Evolutionary conservation across 2,888 invertebrate species (phyloP), one percentile per base, ranked within the genome.

Genomic region (Andrena camellia): DNA sequence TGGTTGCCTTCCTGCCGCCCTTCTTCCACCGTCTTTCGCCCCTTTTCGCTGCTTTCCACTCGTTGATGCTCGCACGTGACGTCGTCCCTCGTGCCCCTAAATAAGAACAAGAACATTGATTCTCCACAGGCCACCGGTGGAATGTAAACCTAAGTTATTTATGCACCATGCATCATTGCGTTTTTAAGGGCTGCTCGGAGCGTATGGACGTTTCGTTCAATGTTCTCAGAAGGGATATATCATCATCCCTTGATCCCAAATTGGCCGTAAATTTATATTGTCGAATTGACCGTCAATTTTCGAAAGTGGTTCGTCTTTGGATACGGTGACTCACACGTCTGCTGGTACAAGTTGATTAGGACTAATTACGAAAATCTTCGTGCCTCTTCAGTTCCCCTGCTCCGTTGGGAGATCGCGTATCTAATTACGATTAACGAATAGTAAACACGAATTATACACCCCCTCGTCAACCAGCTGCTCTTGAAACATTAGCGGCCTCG

Each of bases 131-230:
- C 8, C 20, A 17, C 23, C 63, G 64, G 23, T 13, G 29, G 64
- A 29, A 59, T 42, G 72, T 57, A 77, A 81, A 76, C 69, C 31
- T 4, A 69, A 57, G 76, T 69, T 69, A 77, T 81, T 83, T 73
- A 73, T 73, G 26, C n/a, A 69, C 42, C 64, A 69, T 59, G 72
- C 81, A 57, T 76, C 68, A 31, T 69, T 81, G 64, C 72, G 29
- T 64, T 52, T 68, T 35, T 31, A 7, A 10, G 62, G 50, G 48
- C 7, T 13, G 35, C 33, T 5, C 7, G 54, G 31, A 17, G 29
- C 8, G 42, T 23, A 63, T 13, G 17, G 64, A 31, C 42, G 35
- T 23, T 48, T 59, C 59, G 79, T 68, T 72, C 72, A 68, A 79
- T 79, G 72, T 68, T 17, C 54, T 7, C 71, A 17, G 48, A 78